phyloP scores from a whole-genome alignment of 1,140 invertebrate species.

The Diorhabda carinulata region DNA sequence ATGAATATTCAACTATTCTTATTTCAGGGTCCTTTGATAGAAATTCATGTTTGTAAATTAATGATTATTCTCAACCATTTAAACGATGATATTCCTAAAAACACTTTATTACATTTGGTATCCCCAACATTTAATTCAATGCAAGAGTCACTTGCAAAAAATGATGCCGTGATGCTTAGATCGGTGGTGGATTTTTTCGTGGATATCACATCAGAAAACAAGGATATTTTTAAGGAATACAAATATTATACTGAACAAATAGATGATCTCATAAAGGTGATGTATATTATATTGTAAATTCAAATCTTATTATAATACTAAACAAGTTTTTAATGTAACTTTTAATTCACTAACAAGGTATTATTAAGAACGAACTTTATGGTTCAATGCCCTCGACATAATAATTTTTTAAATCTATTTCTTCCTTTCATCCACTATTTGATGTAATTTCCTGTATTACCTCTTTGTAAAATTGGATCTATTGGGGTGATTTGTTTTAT shows the following conservation, averaged over 20 bases:
- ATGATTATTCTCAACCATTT: conserved; percentile 55
- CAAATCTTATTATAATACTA: no score
- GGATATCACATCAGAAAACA: conserved; percentile 42
- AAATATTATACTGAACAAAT: conserved; percentile 28
- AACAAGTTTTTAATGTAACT: no score
- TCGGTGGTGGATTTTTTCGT: conserved; percentile 57
- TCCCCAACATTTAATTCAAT: conserved; percentile 51
- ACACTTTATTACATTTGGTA: conserved; percentile 51
- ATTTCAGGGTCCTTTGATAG: conserved; percentile 44
- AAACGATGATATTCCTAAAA: conserved; percentile 51
- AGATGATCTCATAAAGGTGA: conserved; percentile 29
- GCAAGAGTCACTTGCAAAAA: conserved; percentile 48
- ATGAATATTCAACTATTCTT: conserved; percentile 1
- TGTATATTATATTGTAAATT: no score
- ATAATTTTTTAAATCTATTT: no score
- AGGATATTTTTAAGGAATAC: conserved; percentile 20
- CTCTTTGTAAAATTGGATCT: no score
- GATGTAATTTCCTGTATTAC: no score
- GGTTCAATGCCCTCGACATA: no score
- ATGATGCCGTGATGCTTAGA: conserved; percentile 50
- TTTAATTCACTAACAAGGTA: no score
- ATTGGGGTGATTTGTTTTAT: no score
- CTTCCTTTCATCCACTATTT: no score
- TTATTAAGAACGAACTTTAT: no score
- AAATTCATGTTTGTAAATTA: conserved; percentile 54